Base-by-base conservation (phyloP, 2,113 vertebrate genomes). In the Pomatorhinus ruficollis region DNA sequence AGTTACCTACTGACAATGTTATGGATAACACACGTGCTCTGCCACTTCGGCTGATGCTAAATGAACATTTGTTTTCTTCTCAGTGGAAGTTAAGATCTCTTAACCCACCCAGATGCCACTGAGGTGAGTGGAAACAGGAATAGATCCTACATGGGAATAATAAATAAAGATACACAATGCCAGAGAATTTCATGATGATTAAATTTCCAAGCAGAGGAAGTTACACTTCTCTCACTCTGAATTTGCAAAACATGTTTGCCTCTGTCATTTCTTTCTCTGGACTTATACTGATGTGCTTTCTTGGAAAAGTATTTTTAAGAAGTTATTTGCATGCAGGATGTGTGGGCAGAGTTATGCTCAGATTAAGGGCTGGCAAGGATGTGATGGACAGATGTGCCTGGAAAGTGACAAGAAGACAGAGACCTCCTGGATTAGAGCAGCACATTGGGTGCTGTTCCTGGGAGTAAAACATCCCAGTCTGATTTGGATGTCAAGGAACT, bases 1-100 rank as follows among this genome's bases (percentile, higher is more conserved):
- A 42, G 47, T 14, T 20, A 31, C 33, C n/a, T 23, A 2, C 22
- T n/a, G 52, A 44, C 50, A 42, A 12, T 21, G 15, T 12, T 19
- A 15, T 0, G 15, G 63, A 7, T 24, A 39, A 44, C 0, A 1
- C n/a, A 28, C 0, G 0, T 2, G 6, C 15, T 59, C 60, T 76
- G 66, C 35, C 37, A 5, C 35, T 59, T 39, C 27, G 65, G 30
- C 24, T 68, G 57, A 31, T 50, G 64, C 24, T 50, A 45, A 61
- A 39, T 20, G 23, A 71, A 39, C 10, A 31, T 64, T 79, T 83
- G 8, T 10, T 79, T 69, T 60, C 47, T 57, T 64, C 57, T 82
- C 8, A 8, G 3, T 28, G 79, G 49, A 68, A 59, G 22, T 39
- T 27, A 64, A 59, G 45, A 30, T 35, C 57, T 83, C 86, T 27